A percentile compares a stretch with the other conserved stretches of the same genome.
Evolutionary conservation across 2,797 vertebrate genomes (phyloP).

Genomic region (Pangasius djambal): DNA sequence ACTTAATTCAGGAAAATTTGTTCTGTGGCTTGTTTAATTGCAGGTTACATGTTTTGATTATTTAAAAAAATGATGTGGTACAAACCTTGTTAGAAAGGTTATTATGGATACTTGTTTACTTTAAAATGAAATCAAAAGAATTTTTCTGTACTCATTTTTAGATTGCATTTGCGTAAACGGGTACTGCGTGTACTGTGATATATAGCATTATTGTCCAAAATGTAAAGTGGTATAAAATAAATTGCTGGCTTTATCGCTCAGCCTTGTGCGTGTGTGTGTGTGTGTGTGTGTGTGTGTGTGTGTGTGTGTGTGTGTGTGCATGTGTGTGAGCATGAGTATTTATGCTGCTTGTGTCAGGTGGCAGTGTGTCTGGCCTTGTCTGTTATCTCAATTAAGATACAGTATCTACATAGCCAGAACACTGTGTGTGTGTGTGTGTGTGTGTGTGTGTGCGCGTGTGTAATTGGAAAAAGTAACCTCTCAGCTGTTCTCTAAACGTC

Average conservation of each 20-base stretch:
- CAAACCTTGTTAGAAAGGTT: not conserved
- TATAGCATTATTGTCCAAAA: no score
- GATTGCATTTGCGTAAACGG: not conserved
- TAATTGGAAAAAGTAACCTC: not conserved
- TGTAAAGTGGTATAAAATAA: not conserved
- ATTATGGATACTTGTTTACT: not conserved
- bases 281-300: conserved; percentile 17
- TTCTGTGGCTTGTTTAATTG: conserved; percentile 7
- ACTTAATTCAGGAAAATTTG: not conserved
- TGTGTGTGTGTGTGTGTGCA: not conserved
- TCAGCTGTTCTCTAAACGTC: not conserved
- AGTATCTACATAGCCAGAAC: conserved; percentile 40
- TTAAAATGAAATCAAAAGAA: not conserved
- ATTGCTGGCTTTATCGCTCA: not conserved
- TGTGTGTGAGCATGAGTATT: not conserved
- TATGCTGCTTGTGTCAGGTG: conserved; percentile 47
- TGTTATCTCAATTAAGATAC: conserved; percentile 56
- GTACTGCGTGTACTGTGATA: not conserved
- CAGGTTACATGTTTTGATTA: not conserved
- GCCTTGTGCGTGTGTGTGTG: not conserved
- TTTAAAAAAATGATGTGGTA: not conserved
- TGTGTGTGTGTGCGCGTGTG: not conserved
- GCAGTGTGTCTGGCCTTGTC: conserved; percentile 54
- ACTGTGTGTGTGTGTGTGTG: conserved; percentile 22
- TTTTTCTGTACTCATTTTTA: not conserved